A percentile compares a stretch with the other conserved stretches of the same genome.
Conservation (phyloP, 2,797 vertebrate species). For the Centropyge bicolor region DNA sequence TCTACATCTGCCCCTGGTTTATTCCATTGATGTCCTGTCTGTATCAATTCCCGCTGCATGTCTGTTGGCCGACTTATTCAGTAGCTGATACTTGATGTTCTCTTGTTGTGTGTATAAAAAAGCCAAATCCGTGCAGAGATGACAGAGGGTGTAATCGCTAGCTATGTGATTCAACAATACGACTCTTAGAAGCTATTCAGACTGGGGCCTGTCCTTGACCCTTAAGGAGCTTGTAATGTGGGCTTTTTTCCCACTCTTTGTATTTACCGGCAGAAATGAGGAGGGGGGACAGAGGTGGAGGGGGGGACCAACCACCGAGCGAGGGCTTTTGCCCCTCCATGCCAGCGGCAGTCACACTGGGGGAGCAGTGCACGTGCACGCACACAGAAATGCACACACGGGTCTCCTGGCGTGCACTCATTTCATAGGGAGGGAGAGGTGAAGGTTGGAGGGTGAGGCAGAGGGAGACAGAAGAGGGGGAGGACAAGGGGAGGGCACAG, state of each 20-base stretch:
- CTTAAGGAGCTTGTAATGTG: conserved; percentile 91
- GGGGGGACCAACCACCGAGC: conserved; percentile 75
- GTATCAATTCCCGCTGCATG: conserved; percentile 82
- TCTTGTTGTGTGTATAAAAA: conserved; percentile 72
- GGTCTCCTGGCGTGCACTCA: conserved; percentile 80
- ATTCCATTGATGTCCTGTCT: conserved; percentile 74
- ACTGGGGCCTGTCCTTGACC: conserved; percentile 88
- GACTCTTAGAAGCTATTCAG: conserved; percentile 86
- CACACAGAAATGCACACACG: conserved; percentile 39
- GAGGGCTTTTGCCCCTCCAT: conserved; percentile 81
- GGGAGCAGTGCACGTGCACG: conserved; percentile 46
- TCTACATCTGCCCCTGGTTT: conserved; percentile 71
- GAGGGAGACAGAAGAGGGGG: conserved; percentile 45
- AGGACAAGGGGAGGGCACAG: conserved; percentile 30
- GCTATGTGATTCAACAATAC: conserved; percentile 89
- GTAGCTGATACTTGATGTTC: conserved; percentile 73
- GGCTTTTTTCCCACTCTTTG: conserved; percentile 85
- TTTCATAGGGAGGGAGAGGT: conserved; percentile 78
- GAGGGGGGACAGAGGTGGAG: conserved; percentile 50
- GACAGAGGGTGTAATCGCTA: conserved; percentile 89
- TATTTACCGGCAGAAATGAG: conserved; percentile 79
- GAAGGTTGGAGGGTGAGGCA: conserved; percentile 75
- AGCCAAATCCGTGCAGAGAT: conserved; percentile 83
- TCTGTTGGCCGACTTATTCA: conserved; percentile 79
- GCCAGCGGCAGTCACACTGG: conserved; percentile 82